Evolutionary conservation across 2,888 invertebrate species (phyloP), one percentile per base, ranked within the genome.

Genomic region (Nomada ferruginata): DNA sequence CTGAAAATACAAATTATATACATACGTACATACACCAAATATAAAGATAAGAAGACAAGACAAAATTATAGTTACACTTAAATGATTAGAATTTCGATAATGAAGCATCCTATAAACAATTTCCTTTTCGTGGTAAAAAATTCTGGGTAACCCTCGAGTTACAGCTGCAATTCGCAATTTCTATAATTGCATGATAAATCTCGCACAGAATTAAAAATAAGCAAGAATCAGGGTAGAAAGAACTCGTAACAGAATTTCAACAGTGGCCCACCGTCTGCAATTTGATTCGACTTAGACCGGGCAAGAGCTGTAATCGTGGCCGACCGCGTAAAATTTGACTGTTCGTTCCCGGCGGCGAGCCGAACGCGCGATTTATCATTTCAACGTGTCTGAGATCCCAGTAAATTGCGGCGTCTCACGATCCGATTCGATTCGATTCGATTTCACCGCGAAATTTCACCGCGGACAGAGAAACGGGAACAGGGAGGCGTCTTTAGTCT

Each of bases 381-480:
- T 44, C 23, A 71, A 66, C 57, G 63, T 68, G 79, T 69, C 61
- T 23, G 59, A 70, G 61, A 11, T 15, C 11, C 23, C 61, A 11
- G 44, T 75, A 75, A 82, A 82, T 82, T 66, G 70, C 82, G 23
- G 60, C 53, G 73, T 82, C 66, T 68, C 66, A 59, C 71, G 68
- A 64, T 72, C 50, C 47, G 47, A 47, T 47, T 47, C 74, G 68
- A 61, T 64, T 65, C 76, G 76, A 72, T 64, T 71, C 83, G 79
- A 83, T 79, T 79, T 79, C 84, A 71, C 83, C 77, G 74, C 73
- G 78, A 71, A 78, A 78, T 83, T 76, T 79, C 64, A 60, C 47
- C 66, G 57, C 42, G 68, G 42, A 57, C 52, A 26, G 29, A 64
- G 65, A 59, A 79, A 70, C 71, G 75, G 65, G 72, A 72, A 47